Evolutionary conservation across 2,888 invertebrate genomes (phyloP).

Genomic region (Halictus quadricinctus): DNA sequence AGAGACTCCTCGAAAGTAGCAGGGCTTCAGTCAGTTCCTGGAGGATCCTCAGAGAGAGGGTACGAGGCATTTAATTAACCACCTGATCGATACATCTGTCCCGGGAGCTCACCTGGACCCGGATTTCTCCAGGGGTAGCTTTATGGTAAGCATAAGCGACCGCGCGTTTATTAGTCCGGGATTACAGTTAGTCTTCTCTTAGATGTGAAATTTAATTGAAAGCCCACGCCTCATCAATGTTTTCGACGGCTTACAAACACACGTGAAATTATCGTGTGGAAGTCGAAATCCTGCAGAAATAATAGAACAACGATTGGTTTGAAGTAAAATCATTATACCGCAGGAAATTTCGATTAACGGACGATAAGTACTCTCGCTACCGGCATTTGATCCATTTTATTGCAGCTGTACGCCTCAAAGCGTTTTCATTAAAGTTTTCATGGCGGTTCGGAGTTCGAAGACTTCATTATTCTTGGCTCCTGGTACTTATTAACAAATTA

Average conservation of each 20-base stretch:
- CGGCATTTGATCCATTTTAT: neutral
- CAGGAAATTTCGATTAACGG: neutral
- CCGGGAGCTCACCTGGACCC: slow-evolving; percentile 69
- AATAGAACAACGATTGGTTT: neutral
- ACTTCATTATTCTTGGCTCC: neutral
- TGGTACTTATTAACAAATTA: neutral
- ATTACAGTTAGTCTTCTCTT: slow-evolving; percentile 40
- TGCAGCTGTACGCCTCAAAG: neutral
- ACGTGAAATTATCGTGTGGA: neutral
- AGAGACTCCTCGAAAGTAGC: slow-evolving; percentile 52
- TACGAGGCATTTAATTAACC: slow-evolving; percentile 67
- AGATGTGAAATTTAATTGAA: slow-evolving; percentile 46
- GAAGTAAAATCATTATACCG: neutral
- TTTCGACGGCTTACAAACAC: neutral
- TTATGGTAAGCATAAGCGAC: slow-evolving; percentile 58
- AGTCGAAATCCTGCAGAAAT: neutral
- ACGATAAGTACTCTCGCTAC: neutral
- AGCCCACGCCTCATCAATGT: neutral
- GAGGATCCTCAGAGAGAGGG: slow-evolving; percentile 38
- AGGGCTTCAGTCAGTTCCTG: slow-evolving; percentile 53
- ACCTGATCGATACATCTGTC: slow-evolving; percentile 70
- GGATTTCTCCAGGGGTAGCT: slow-evolving; percentile 66
- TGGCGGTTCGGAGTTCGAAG: neutral
- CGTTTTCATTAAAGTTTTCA: neutral
- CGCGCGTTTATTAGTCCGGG: slow-evolving; percentile 45